Percentiles rank a stretch among this genome's conserved stretches.
Evolutionary conservation across 35 echinoderm and acorn worm genomes (phyloP).

Genomic region (Apostichopus parvimensis): DNA sequence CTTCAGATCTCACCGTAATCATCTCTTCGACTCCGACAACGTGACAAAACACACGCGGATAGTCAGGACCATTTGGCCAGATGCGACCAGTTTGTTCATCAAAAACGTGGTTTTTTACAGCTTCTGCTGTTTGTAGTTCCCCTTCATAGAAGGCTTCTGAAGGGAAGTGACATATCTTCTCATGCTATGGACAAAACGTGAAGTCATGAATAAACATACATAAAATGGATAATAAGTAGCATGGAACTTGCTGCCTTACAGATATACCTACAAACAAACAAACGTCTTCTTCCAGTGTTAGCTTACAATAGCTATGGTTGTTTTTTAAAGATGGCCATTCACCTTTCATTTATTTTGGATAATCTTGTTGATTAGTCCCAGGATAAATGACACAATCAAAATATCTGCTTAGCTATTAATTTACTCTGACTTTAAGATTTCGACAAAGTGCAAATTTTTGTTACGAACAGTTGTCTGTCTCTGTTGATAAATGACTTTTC

Average conservation of each 20-base stretch:
- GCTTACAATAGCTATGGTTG: too few relatives aligned
- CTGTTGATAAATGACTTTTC: too few relatives aligned
- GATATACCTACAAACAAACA: too few relatives aligned
- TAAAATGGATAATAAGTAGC: background rate
- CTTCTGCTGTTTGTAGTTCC: slow-evolving; percentile 2
- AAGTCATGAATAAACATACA: background rate
- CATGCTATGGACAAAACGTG: slow-evolving; percentile 19
- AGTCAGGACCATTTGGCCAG: slow-evolving; percentile 24
- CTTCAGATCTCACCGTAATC: slow-evolving; percentile 30
- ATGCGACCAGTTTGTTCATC: background rate
- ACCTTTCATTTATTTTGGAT: too few relatives aligned
- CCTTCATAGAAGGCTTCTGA: slow-evolving; percentile 35
- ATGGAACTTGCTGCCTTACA: background rate
- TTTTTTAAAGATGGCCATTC: too few relatives aligned
- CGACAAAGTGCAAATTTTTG: too few relatives aligned
- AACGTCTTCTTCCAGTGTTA: too few relatives aligned
- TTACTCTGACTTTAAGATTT: too few relatives aligned
- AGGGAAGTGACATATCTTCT: slow-evolving; percentile 28
- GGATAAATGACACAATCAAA: too few relatives aligned
- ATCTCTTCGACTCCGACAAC: slow-evolving; percentile 46
- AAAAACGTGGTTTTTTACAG: background rate
- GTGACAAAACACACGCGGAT: slow-evolving; percentile 60
- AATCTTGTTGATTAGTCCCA: too few relatives aligned
- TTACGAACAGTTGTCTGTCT: too few relatives aligned
- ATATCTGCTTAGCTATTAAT: too few relatives aligned